These are phyloP conservation scores for Tuberolachnus salignus DNA, from an alignment of 2,888 invertebrate genomes.

Conservation along the genomic window DNA sequence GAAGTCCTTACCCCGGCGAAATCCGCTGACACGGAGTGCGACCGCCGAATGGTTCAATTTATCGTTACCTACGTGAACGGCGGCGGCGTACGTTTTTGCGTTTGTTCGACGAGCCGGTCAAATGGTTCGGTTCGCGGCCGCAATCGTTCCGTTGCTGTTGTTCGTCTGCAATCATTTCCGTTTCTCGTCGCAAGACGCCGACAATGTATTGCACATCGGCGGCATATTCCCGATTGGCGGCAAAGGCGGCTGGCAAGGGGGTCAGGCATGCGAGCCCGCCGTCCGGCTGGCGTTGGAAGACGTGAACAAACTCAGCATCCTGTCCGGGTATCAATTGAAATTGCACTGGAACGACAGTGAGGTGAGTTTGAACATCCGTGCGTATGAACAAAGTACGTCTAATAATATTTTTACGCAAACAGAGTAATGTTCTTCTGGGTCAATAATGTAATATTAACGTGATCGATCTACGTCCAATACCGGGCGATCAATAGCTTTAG, in stretches of 20 bases:
- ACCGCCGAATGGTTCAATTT: not conserved
- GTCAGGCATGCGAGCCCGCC: slow-evolving; percentile 97
- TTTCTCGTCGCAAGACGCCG: slow-evolving; percentile 59
- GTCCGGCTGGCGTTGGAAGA: slow-evolving; percentile 95
- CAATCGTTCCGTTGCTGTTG: not conserved
- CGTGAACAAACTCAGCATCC: slow-evolving; percentile 87
- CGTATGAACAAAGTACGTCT: no score
- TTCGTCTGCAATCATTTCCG: not conserved
- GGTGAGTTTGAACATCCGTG: slow-evolving; percentile 76
- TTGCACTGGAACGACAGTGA: slow-evolving; percentile 96
- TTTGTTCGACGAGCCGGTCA: not conserved
- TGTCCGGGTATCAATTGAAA: slow-evolving; percentile 88
- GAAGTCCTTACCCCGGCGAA: slow-evolving; percentile 32
- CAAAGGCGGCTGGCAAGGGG: slow-evolving; percentile 97
- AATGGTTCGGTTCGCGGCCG: slow-evolving; percentile 20
- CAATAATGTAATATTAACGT: no score
- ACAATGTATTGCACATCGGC: slow-evolving; percentile 89
- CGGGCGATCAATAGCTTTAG: no score
- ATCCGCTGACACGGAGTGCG: slow-evolving; percentile 1
- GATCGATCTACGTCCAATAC: no score
- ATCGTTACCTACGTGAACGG: slow-evolving; percentile 12
- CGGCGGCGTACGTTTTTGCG: not conserved
- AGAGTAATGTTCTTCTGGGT: no score
- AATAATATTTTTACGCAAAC: no score
- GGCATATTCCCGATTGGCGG: slow-evolving; percentile 98